phyloP scores from a whole-genome alignment of 2,888 invertebrate species.

The Sphecodes monilicornis region DNA sequence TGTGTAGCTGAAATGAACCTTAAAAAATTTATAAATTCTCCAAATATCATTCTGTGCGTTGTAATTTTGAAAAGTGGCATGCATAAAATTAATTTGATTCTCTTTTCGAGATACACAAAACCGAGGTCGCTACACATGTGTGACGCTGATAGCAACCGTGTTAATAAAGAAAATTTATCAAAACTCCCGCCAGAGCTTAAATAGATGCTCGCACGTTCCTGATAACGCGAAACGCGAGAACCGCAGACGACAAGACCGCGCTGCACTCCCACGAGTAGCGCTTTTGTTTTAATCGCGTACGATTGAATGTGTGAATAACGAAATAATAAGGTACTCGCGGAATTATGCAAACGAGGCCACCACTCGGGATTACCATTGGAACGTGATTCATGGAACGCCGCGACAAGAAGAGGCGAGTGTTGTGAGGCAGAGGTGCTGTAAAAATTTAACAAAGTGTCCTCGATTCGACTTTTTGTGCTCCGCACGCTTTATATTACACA shows the following conservation, averaged over 20 bases:
- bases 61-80: too few species aligned
- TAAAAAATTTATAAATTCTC: too few species aligned
- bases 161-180: background rate
- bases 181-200: background rate
- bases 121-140: too few species aligned
- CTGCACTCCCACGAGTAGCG: background rate
- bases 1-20: too few species aligned
- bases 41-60: too few species aligned
- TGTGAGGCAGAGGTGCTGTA: background rate
- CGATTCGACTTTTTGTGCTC: background rate
- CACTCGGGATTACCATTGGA: background rate
- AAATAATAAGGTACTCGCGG: constrained; percentile 10
- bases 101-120: too few species aligned
- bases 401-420: background rate
- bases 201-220: background rate
- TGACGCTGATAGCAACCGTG: too few species aligned
- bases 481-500: constrained; percentile 1
- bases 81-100: too few species aligned
- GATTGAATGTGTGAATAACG: constrained; percentile 12
- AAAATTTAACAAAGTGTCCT: constrained; percentile 18
- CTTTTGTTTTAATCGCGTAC: background rate
- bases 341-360: constrained; percentile 12
- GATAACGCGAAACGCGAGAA: background rate
- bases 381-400: background rate
- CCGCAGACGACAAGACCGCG: background rate